Evolutionary conservation across 2,113 vertebrate species (phyloP).

Genomic region (Mirounga angustirostris): DNA sequence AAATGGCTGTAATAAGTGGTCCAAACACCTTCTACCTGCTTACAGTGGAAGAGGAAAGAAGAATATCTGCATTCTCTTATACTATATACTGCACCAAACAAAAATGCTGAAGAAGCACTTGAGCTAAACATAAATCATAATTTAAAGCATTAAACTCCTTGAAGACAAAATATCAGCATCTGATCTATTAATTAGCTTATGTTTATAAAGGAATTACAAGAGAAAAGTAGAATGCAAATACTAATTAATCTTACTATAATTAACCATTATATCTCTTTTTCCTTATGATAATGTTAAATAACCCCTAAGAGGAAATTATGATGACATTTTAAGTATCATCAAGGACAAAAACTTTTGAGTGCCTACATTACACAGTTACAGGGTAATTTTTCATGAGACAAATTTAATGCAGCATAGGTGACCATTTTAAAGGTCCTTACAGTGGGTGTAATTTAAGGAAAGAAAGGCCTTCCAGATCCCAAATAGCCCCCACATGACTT

Average conservation of each 20-base stretch:
- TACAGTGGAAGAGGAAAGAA: not conserved
- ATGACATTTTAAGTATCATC: conserved; percentile 54
- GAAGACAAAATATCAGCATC: conserved; percentile 37
- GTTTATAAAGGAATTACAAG: conserved; percentile 57
- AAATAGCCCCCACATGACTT: not conserved
- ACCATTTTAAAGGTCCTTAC: not conserved
- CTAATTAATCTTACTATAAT: conserved; percentile 57
- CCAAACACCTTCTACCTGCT: not conserved
- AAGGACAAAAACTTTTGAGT: conserved; percentile 50
- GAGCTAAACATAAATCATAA: conserved; percentile 39
- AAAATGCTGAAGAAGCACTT: conserved; percentile 6
- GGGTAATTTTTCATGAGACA: not conserved
- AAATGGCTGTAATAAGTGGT: not conserved
- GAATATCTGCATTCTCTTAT: not conserved
- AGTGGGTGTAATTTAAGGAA: not conserved
- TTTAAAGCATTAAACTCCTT: conserved; percentile 18
- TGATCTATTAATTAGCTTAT: conserved; percentile 70
- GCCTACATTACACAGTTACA: conserved; percentile 17
- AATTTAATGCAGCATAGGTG: not conserved
- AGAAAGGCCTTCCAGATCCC: conserved; percentile 24
- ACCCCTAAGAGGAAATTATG: conserved; percentile 13
- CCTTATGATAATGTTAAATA: not conserved
- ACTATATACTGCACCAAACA: not conserved
- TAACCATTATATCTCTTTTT: conserved; percentile 23
- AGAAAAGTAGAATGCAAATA: conserved; percentile 52